phyloP scores from a whole-genome alignment of 2,888 invertebrate genomes.

The Polietes domitor region DNA sequence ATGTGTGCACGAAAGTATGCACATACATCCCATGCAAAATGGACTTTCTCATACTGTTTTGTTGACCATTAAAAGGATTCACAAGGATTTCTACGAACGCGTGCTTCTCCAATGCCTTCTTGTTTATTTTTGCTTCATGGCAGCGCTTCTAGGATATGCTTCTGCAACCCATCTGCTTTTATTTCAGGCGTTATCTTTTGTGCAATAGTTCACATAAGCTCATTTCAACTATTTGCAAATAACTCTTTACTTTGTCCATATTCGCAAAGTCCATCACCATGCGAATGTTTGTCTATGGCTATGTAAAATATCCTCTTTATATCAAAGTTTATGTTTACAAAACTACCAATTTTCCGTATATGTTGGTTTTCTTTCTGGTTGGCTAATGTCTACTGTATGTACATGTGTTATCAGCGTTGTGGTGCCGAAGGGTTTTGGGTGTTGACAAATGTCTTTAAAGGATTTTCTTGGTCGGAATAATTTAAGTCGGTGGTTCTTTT shows the following conservation, averaged over 20 bases:
- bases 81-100: conserved; percentile 66
- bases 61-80: conserved; percentile 75
- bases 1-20: neutral
- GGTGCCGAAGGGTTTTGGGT: conserved; percentile 72
- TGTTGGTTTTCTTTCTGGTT: too few species aligned
- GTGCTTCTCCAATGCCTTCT: conserved; percentile 51
- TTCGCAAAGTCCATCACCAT: neutral
- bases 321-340: conserved; percentile 73
- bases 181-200: conserved; percentile 73
- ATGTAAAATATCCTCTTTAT: conserved; percentile 59
- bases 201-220: conserved; percentile 79
- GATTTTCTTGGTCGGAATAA: conserved; percentile 54
- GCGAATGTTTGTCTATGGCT: neutral
- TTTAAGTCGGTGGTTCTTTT: conserved; percentile 55
- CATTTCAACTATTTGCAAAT: conserved; percentile 69
- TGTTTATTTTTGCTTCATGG: conserved; percentile 41
- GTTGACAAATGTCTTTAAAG: conserved; percentile 71
- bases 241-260: conserved; percentile 45
- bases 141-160: conserved; percentile 16
- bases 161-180: conserved; percentile 38
- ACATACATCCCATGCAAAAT: neutral
- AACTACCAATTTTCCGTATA: conserved; percentile 44
- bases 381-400: too few species aligned
- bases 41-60: conserved; percentile 41
- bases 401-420: neutral